A percentile compares a stretch with the other conserved stretches of the same genome.
Evolutionary conservation across 2,888 invertebrate species (phyloP).

Genomic region (Carcina quercana): DNA sequence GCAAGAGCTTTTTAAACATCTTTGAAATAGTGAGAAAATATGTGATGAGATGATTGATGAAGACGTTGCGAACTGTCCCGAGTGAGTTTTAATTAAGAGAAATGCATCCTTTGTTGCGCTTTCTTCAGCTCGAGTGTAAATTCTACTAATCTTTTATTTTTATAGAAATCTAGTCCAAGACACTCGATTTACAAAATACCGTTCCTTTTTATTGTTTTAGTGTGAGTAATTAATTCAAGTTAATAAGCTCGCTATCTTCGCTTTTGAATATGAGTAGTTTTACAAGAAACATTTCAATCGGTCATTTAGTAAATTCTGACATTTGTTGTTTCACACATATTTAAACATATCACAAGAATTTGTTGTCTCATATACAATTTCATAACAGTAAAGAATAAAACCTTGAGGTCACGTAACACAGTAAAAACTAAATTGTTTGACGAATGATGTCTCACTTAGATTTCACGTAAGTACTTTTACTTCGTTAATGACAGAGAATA

Average conservation of each 20-base stretch:
- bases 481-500: slow-evolving; percentile 16
- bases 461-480: slow-evolving; percentile 16
- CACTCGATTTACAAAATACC: slow-evolving; percentile 13
- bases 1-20: neutral
- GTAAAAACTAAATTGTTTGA: no score
- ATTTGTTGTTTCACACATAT: no score
- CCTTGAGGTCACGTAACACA: no score
- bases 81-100: slow-evolving; percentile 11
- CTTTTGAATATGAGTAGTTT: no score
- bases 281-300: no score
- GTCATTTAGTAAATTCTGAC: no score
- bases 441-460: slow-evolving; percentile 6
- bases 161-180: slow-evolving; percentile 13
- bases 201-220: slow-evolving; percentile 9
- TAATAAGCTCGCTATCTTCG: no score
- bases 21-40: neutral
- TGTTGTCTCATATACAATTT: no score
- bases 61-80: slow-evolving; percentile 21
- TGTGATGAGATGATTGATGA: slow-evolving; percentile 22
- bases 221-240: slow-evolving; percentile 15
- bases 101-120: slow-evolving; percentile 14
- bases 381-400: no score
- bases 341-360: no score
- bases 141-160: slow-evolving; percentile 8
- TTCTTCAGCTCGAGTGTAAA: slow-evolving; percentile 13